These are phyloP conservation scores for Prunella strophiata DNA, from an alignment of 2,797 vertebrate genomes.

Conservation along the genomic window DNA sequence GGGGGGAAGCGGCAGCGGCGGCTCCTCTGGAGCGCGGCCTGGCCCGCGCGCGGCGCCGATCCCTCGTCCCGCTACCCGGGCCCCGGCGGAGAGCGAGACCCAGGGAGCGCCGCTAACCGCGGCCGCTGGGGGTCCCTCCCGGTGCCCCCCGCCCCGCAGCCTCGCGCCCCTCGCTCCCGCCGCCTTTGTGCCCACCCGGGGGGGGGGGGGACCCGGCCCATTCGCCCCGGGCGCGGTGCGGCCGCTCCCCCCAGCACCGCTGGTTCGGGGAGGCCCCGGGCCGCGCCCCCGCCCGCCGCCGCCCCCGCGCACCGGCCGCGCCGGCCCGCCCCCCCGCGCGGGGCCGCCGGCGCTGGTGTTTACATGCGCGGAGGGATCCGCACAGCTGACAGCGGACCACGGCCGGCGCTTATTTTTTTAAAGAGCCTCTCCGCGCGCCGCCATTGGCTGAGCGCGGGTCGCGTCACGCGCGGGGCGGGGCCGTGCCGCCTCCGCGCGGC, in stretches of 20 bases:
- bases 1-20: not conserved
- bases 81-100: too few species aligned
- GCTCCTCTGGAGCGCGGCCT: not conserved
- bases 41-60: not conserved
- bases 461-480: not conserved
- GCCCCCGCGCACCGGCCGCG: not conserved
- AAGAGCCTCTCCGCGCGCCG: not conserved
- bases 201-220: too few species aligned
- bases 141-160: not conserved
- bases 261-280: not conserved
- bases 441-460: not conserved
- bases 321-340: not conserved
- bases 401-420: not conserved
- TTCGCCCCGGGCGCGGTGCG: too few species aligned
- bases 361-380: not conserved
- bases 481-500: not conserved
- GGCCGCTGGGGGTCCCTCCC: not conserved
- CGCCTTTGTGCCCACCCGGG: not conserved
- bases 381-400: not conserved
- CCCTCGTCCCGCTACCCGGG: too few species aligned
- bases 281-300: not conserved
- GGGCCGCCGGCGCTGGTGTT: not conserved
- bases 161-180: not conserved
- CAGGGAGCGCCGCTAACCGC: not conserved
- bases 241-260: not conserved